Evolutionary conservation across 2,113 vertebrate genomes (phyloP), one percentile per base, ranked within the genome.

Genomic region (Zingel zingel): DNA sequence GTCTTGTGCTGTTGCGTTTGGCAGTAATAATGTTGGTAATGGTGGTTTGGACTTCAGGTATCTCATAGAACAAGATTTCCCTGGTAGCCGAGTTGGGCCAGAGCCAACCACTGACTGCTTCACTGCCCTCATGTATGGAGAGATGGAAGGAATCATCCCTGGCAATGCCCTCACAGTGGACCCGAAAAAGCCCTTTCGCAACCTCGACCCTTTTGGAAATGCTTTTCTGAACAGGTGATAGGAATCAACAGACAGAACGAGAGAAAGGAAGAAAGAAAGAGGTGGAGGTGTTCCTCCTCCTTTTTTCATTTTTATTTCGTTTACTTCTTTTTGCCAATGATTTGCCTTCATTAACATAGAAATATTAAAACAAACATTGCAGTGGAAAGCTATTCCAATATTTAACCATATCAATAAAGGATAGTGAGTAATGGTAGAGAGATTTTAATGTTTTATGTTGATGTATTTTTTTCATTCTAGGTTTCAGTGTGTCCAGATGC

Each of bases 21-120:
- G 33, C 2, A 7, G 39, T 14, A 53, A 48, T n/a, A 18, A 45
- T 47, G 30, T 63, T 53, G 21, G 57, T 53, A n/a, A 51, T 10
- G 12, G 18, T 47, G 36, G 21, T 72, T 68, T 67, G 50, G 19
- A 45, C 23, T 51, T 58, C 23, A 97, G 96, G 71, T 98, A 98
- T 91, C 95, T 98, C 3, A 86, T 98, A 81, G 97, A 98, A 84
- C 96, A 98, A 85, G 97, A 97, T 25, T 96, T 97, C n/a, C 96
- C 95, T 0, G 97, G 97, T 0, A 95, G 95, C 74, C 95, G 97
- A 23, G 93, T 98, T 27, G 97, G 97, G 0, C 97, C 97, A 0
- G 97, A 98, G 62, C 97, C 97, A 71, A 98, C 97, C 68, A 98
- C 97, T 0, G 97, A 98, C 48, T 96, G 95, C 72, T 98, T 98